A percentile compares a stretch with the other conserved stretches of the same genome.
Evolutionary conservation across 2,113 vertebrate species (phyloP).

Genomic region (Equus przewalskii): DNA sequence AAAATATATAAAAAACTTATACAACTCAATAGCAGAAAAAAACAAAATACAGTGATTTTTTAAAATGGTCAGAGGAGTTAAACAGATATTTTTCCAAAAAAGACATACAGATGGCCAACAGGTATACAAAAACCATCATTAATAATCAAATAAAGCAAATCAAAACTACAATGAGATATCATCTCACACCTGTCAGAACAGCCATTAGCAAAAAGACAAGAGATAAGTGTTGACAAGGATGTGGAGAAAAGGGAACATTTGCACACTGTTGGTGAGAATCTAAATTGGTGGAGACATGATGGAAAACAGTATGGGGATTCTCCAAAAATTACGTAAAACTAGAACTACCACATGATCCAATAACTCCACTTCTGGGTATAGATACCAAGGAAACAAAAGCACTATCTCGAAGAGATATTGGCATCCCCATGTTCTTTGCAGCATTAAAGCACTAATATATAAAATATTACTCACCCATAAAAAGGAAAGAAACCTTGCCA

Average conservation of each 20-base stretch:
- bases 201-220: background rate
- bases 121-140: background rate
- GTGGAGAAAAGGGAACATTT: background rate
- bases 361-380: background rate
- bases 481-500: background rate
- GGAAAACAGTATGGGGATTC: background rate
- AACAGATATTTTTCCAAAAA: background rate
- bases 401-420: background rate
- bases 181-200: background rate
- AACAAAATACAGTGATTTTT: background rate
- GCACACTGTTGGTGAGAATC: background rate
- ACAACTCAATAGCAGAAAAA: background rate
- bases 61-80: background rate
- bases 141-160: background rate
- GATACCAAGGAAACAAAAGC: background rate
- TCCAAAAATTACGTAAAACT: background rate
- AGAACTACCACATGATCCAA: background rate
- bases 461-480: background rate
- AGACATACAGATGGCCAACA: background rate
- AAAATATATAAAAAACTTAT: background rate
- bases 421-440: background rate
- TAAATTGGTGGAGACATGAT: background rate
- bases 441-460: background rate
- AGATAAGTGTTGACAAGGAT: background rate
- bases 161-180: background rate